Conservation (phyloP, 2,113 vertebrate genomes). For the Chascanopsetta lugubris region DNA sequence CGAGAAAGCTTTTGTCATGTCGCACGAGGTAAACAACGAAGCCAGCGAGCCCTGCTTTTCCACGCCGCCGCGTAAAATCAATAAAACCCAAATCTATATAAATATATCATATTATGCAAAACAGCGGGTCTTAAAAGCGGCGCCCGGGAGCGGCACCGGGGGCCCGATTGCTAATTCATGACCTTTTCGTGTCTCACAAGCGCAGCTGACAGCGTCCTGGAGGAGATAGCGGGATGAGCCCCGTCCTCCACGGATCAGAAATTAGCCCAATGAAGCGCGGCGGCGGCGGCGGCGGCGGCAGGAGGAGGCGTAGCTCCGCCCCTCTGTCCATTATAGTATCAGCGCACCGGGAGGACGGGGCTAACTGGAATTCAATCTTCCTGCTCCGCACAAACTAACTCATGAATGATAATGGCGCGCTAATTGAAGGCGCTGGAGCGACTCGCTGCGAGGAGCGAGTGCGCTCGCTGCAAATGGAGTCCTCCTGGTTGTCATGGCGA, state of each 20-base stretch:
- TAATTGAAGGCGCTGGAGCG: slow-evolving; percentile 74
- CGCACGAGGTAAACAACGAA: slow-evolving; percentile 8
- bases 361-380: slow-evolving; percentile 64
- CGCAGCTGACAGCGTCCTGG: slow-evolving; percentile 45
- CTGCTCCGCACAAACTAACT: slow-evolving; percentile 72
- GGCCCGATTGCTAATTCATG: slow-evolving; percentile 64
- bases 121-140: slow-evolving; percentile 52
- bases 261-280: slow-evolving; percentile 28
- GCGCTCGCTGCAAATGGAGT: slow-evolving; percentile 65
- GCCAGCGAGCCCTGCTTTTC: slow-evolving; percentile 10
- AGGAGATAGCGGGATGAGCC: slow-evolving; percentile 43
- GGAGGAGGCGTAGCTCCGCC: slow-evolving; percentile 3
- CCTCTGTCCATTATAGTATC: slow-evolving; percentile 39
- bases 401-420: slow-evolving; percentile 74
- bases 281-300: background rate
- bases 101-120: slow-evolving; percentile 59
- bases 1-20: slow-evolving; percentile 19
- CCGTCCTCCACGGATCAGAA: slow-evolving; percentile 30
- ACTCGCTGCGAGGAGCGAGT: slow-evolving; percentile 55
- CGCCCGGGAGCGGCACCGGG: slow-evolving; percentile 42
- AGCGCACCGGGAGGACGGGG: slow-evolving; percentile 38
- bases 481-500: slow-evolving; percentile 65
- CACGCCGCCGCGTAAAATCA: slow-evolving; percentile 45
- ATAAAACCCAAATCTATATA: slow-evolving; percentile 45
- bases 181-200: slow-evolving; percentile 55